Percentiles rank a stretch among this genome's conserved stretches.
Evolutionary conservation across 2,797 vertebrate species (phyloP).

Genomic region (Dermochelys coriacea): DNA sequence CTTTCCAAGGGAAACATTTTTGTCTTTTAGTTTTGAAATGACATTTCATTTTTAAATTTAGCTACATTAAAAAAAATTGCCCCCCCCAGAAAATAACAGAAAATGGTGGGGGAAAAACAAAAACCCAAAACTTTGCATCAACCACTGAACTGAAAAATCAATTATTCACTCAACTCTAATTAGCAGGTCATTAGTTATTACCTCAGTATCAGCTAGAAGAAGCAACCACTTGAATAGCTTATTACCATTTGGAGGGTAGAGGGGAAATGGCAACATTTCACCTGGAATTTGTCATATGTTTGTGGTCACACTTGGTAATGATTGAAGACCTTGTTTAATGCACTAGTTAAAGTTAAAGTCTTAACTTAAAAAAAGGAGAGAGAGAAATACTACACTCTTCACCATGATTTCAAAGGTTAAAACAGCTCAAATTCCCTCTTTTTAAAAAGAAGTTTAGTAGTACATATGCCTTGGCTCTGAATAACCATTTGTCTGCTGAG

Average conservation of each 20-base stretch:
- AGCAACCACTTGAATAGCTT: not conserved
- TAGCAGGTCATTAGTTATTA: not conserved
- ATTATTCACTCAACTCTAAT: too few species aligned
- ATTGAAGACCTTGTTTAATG: not conserved
- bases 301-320: not conserved
- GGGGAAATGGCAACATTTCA: not conserved
- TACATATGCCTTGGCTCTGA: not conserved
- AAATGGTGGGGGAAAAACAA: too few species aligned
- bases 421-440: not conserved
- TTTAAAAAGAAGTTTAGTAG: not conserved
- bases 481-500: not conserved
- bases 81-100: too few species aligned
- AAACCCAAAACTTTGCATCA: too few species aligned
- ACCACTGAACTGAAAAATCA: too few species aligned
- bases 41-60: too few species aligned
- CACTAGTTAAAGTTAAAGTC: rapidly evolving
- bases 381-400: not conserved
- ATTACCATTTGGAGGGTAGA: not conserved
- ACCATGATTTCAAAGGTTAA: not conserved
- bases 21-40: too few species aligned
- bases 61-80: too few species aligned
- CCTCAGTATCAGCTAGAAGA: not conserved
- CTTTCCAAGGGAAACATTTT: too few species aligned
- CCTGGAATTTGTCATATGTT: not conserved
- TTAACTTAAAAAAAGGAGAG: not conserved